phyloP scores from a whole-genome alignment of 2,888 invertebrate genomes.

The Microplitis deprimator region DNA sequence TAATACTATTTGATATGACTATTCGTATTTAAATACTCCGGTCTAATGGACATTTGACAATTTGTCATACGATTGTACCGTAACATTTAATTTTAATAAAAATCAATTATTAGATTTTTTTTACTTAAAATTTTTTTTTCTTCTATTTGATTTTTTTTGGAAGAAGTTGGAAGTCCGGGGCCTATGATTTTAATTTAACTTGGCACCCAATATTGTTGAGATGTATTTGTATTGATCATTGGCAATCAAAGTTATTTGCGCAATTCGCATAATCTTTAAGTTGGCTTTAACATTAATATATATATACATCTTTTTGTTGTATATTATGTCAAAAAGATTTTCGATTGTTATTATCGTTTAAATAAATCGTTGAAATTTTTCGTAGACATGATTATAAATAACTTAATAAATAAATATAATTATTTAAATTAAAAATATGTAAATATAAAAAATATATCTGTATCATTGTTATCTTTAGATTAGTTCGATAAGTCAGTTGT shows the following conservation, averaged over 20 bases:
- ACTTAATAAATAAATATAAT: neutral
- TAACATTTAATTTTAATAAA: neutral
- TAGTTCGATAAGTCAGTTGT: neutral
- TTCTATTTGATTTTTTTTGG: neutral
- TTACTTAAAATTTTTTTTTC: neutral
- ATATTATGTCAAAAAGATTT: neutral
- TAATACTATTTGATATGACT: constrained; percentile 40
- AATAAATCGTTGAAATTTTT: neutral
- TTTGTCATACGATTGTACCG: neutral
- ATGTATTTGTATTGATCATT: neutral
- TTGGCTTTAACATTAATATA: neutral
- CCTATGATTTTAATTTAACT: neutral
- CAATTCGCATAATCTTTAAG: neutral
- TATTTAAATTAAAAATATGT: neutral
- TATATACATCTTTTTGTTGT: neutral
- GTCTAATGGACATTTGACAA: neutral
- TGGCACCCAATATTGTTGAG: neutral
- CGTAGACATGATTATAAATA: neutral
- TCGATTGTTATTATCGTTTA: neutral
- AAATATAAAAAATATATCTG: neutral
- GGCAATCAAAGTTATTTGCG: neutral
- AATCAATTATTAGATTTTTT: neutral
- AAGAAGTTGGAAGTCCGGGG: neutral
- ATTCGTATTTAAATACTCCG: constrained; percentile 14
- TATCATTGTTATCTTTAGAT: neutral